Percentiles rank a stretch among this genome's conserved stretches.
Conservation (phyloP, 2,888 invertebrate genomes). For the Pheosia tremula region DNA sequence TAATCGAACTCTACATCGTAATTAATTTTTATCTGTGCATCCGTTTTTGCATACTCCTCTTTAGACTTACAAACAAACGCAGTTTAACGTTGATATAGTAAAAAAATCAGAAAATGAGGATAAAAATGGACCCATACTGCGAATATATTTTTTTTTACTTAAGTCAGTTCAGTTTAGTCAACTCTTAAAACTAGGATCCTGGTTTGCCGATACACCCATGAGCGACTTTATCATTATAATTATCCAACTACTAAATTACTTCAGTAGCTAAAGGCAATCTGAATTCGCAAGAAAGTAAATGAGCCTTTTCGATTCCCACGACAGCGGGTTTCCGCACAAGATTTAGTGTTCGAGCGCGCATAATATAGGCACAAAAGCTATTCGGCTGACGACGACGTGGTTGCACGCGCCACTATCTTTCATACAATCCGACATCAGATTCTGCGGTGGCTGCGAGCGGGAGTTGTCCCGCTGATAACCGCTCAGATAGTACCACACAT, state of each 20-base stretch:
- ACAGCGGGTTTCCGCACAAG: conserved; percentile 18
- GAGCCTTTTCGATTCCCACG: conserved; percentile 38
- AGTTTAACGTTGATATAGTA: too few species aligned
- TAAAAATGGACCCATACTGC: too few species aligned
- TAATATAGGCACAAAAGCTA: conserved; percentile 27
- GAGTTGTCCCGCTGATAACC: conserved; percentile 52
- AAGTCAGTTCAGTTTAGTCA: too few species aligned
- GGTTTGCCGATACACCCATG: too few species aligned
- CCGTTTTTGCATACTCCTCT: too few species aligned
- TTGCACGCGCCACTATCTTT: conserved; percentile 31
- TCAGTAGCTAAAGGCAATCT: conserved; percentile 15
- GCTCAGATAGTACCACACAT: conserved; percentile 58
- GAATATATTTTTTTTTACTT: too few species aligned
- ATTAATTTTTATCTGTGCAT: too few species aligned
- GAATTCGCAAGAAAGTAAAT: conserved; percentile 21
- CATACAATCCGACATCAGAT: conserved; percentile 44
- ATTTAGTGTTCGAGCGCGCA: conserved; percentile 10
- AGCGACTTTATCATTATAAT: background rate
- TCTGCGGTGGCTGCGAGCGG: conserved; percentile 34
- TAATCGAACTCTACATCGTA: too few species aligned
- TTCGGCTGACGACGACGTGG: conserved; percentile 23
- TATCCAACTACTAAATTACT: background rate
- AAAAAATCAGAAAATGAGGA: too few species aligned
- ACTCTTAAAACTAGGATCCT: too few species aligned
- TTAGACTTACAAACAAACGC: too few species aligned